phyloP scores from a whole-genome alignment of 1,140 invertebrate genomes.

The Drosophila quadrilineata region DNA sequence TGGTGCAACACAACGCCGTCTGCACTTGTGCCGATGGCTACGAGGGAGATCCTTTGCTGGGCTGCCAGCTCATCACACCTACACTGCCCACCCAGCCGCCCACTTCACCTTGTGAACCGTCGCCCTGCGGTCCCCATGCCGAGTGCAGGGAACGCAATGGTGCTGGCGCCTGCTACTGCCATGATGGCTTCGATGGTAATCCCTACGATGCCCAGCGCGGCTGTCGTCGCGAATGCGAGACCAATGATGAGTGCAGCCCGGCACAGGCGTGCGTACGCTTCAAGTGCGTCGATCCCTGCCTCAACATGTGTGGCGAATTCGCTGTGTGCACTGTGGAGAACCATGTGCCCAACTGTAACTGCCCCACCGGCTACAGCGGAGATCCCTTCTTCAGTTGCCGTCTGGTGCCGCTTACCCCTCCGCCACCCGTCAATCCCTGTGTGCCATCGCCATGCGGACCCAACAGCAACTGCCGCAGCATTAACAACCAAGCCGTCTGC shows the following conservation, averaged over 20 bases:
- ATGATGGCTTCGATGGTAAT: constrained; percentile 87
- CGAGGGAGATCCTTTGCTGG: constrained; percentile 88
- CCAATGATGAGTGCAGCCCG: constrained; percentile 87
- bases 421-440: constrained; percentile 82
- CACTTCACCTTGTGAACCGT: constrained; percentile 85
- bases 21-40: constrained; percentile 88
- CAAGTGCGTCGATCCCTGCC: constrained; percentile 90
- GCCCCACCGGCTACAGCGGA: constrained; percentile 87
- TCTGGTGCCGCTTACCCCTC: constrained; percentile 83
- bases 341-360: constrained; percentile 89
- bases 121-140: constrained; percentile 87
- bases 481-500: constrained; percentile 86
- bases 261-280: constrained; percentile 87
- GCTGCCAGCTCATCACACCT: constrained; percentile 82
- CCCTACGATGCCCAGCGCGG: constrained; percentile 84
- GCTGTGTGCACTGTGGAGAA: constrained; percentile 88
- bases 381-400: constrained; percentile 91
- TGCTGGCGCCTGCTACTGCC: constrained; percentile 87
- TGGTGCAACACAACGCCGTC: constrained; percentile 88
- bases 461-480: constrained; percentile 88
- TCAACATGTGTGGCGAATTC: constrained; percentile 87
- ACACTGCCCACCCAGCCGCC: constrained; percentile 81
- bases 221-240: constrained; percentile 89
- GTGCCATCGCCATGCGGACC: constrained; percentile 86
- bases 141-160: constrained; percentile 86